Percentiles rank a stretch among this genome's conserved stretches.
Conservation (phyloP, 2,113 vertebrate genomes). For the Oxyura jamaicensis region DNA sequence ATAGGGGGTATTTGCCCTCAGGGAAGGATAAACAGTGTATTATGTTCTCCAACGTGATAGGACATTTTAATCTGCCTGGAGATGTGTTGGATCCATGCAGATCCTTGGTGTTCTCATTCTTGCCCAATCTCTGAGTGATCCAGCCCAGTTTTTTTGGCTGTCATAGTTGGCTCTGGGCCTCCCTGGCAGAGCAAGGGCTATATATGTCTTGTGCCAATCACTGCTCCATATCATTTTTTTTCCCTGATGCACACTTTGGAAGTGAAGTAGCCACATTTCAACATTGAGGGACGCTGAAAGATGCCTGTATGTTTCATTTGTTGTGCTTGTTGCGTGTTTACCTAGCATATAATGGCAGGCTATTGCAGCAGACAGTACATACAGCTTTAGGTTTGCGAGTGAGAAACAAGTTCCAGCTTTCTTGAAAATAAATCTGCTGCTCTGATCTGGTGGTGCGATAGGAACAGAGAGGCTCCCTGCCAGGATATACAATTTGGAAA, state of each 20-base stretch:
- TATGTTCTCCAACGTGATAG: neutral
- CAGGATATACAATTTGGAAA: slow-evolving; percentile 10
- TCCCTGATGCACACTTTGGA: slow-evolving; percentile 29
- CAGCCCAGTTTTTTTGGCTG: slow-evolving; percentile 49
- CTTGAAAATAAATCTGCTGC: slow-evolving; percentile 40
- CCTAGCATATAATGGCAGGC: neutral
- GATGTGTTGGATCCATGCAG: neutral
- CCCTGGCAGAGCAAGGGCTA: slow-evolving; percentile 12
- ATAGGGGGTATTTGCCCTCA: neutral
- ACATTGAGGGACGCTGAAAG: slow-evolving; percentile 44
- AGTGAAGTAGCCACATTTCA: slow-evolving; percentile 55
- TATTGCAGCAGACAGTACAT: neutral
- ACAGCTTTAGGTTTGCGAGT: neutral
- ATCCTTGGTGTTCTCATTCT: slow-evolving; percentile 40
- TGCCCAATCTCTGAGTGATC: neutral
- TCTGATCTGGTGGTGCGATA: slow-evolving; percentile 60
- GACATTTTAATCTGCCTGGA: neutral
- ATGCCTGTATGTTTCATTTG: neutral
- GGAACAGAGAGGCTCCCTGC: slow-evolving; percentile 28
- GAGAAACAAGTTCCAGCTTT: slow-evolving; percentile 39
- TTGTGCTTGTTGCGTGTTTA: neutral
- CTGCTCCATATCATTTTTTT: slow-evolving; percentile 12
- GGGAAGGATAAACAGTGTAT: neutral
- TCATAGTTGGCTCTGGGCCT: slow-evolving; percentile 37
- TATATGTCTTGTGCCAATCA: slow-evolving; percentile 18